Base-by-base conservation (phyloP, 2,888 invertebrate species). In the Pandemis corylana region DNA sequence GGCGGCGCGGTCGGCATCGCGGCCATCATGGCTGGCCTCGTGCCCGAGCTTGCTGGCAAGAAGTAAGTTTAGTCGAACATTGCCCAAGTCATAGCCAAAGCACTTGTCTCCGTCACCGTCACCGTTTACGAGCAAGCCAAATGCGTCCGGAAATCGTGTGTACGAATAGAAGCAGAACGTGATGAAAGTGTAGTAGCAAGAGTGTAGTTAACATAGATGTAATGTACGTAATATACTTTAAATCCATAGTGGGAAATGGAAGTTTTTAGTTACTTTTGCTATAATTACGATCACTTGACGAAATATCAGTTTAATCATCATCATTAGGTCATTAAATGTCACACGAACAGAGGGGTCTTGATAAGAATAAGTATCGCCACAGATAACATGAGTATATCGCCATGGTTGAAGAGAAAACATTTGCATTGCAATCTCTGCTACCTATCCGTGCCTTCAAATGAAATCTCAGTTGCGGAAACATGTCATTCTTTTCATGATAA, bases 1-100 rank as follows among this genome's bases (percentile, higher is more conserved):
- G 98, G 98, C 0, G 98, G 98, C 0, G 98, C 98, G 0, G 96
- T 96, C 1, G 97, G 97, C 0, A 92, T 99, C 12, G 98, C 98
- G 0, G 98, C 98, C 41, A 96, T 98, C 82, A 94, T 98, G 82
- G 96, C 97, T 0, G 97, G 97, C 0, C 95, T 96, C 70, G 91
- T 98, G 61, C 96, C 97, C 7, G 98, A 98, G 81, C 95, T 98
- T 12, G 95, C 95, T 80, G 97, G 97, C 51, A 98, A 98, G 92
- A 97, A 96, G 97, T 97, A 80, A 85, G 89, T 36, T 1, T 36
- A 36, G 28, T 2, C 2, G 4, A 36, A 36, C 28, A 36, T 46
- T 10, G 12, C 10, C 53, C 53, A n/a, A n/a, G n/a, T n/a, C n/a
- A n/a, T 53, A n/a, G 53, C 53, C 15, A 3, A 9, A 10, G 44